Base-by-base conservation (phyloP, 2,888 invertebrate genomes). In the Thyatira batis region DNA sequence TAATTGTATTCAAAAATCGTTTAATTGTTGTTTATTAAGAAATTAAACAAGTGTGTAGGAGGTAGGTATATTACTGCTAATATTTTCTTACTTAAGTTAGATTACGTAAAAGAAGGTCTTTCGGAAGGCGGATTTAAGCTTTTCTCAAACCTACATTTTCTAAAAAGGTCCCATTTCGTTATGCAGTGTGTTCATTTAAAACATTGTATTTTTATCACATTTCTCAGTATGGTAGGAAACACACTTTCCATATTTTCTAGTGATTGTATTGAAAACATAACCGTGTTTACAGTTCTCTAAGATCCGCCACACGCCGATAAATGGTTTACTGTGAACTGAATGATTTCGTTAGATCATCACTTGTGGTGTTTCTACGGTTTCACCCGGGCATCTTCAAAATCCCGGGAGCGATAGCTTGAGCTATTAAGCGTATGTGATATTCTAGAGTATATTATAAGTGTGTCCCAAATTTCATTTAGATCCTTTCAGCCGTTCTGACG, bases 301-400 rank as follows among this genome's bases (percentile, higher is more conserved):
- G 30, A 45, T 51, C 51, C 55, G 55, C 44, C 55, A 55, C 54
- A 55, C 45, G 51, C n/a, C 9, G 54, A 21, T 48, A 25, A 20
- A 55, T n/a, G 30, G 30, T 13, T 27, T 9, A 13, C 20, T 46
- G 39, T 17, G n/a, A 17, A 39, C 39, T 17, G 39, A 39, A 39
- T n/a, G 33, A 39, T 39, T 10, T 13, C 5, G 13, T 8, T 39
- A n/a, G n/a, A n/a, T n/a, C n/a, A n/a, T n/a, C n/a, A n/a, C n/a
- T n/a, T n/a, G n/a, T n/a, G n/a, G n/a, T n/a, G n/a, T n/a, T n/a
- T n/a, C n/a, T n/a, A n/a, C n/a, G n/a, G n/a, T n/a, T n/a, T n/a
- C n/a, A n/a, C n/a, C n/a, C n/a, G n/a, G n/a, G n/a, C n/a, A n/a
- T n/a, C n/a, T n/a, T n/a, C n/a, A n/a, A n/a, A n/a, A n/a, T n/a